Base-by-base conservation (phyloP, 2,888 invertebrate species). In the Pseudeuparius sepicola region DNA sequence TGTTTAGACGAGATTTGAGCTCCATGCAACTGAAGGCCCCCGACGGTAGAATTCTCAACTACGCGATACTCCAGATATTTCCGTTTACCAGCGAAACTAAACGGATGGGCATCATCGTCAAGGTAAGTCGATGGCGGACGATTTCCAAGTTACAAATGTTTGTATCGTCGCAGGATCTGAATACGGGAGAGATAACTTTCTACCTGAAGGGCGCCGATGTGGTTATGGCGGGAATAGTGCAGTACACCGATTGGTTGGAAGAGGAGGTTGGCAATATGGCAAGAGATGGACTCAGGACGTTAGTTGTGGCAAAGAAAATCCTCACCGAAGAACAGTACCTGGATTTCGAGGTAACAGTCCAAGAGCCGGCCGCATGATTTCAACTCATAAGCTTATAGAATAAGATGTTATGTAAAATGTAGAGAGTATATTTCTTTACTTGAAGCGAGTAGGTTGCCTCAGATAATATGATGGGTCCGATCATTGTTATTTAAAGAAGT, bases 191-290 rank as follows among this genome's bases (percentile, higher is more conserved):
- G 58, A 92, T 98, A 39, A 81, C 81, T 9, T 96, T 97, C 62
- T 93, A 92, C 65, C 70, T 97, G 59, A 99, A 99, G 65, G 98
- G 98, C 9, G 98, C 98, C 0, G 98, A 98, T 64, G 84, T 90
- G 16, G 88, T 96, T 0, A 85, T 98, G 79, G 71, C 83, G 4
- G 72, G 71, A 17, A 85, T 96, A 53, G 83, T 98, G 3, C 84
- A 86, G 51, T 90, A 89, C 59, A 93, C 93, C 34, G 83, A 87
- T 59, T 98, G 98, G 98, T 67, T 98, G 37, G 82, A 81, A 47
- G 84, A 86, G 54, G 96, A 96, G 62, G 93, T 94, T 51, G 85
- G 82, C 27, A 88, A 87, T 55, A 86, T 99, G 78, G 97, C 98
- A 0, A 69, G 72, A 32, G 67, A 68, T 52, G 93, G 93, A 17